Base-by-base conservation (phyloP, 2,797 vertebrate species). In the Oophaga sylvatica region DNA sequence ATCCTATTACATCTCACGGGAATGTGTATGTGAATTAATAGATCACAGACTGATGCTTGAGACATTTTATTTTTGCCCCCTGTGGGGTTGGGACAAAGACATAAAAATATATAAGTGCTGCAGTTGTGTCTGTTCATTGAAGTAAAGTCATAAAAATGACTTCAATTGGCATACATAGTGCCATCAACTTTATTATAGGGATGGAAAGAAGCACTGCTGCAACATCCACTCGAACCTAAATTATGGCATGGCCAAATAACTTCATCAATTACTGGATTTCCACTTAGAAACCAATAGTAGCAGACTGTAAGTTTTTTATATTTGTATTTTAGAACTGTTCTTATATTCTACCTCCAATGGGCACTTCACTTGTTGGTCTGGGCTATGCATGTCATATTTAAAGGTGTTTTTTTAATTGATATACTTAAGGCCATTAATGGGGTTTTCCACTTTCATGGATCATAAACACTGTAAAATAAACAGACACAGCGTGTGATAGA, bases 21-120 rank as follows among this genome's bases (percentile, higher is more conserved):
- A 81, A 65, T 65, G 35, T 65, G 35, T 26, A 63, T 67, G 48
- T 81, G 35, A 67, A 63, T 81, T 67, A 81, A 81, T 81, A 41
- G 59, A 16, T 45, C 67, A 67, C 35, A 67, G 80, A 35, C 77
- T 80, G 31, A 19, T 80, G 56, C 29, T 80, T 80, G 29, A 80
- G 17, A 80, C 60, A 80, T 60, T 60, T 26, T 11, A 79, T 31
- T 59, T 31, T 60, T 35, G 26, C 26, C 26, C 77, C 77, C 77
- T 20, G 48, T 26, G 26, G 68, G 68, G 75, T 78, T 57, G 26
- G 26, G 35, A 79, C 56, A 79, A 26, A 79, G 15, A 26, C 56
- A 31, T 29, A 26, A 56, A 59, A 79, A 29, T 79, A 31, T 59
- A 77, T 77, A 77, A 5, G 22, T 19, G n/a, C 22, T 77, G 48